Base-by-base conservation (phyloP, 2,888 invertebrate species). In the Liopterus haemorrhoidalis region DNA sequence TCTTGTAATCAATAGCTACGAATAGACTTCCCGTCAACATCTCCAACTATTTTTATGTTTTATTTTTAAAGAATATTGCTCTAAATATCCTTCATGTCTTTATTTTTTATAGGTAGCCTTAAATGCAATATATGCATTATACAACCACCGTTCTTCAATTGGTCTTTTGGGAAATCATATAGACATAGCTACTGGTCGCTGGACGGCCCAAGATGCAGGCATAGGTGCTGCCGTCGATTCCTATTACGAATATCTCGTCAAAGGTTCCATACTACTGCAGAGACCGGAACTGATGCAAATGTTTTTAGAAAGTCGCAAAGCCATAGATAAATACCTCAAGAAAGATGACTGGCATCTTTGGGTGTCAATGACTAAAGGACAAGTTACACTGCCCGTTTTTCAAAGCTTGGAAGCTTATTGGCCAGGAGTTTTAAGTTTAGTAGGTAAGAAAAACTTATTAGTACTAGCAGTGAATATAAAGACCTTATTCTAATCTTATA, bases 311-410 rank as follows among this genome's bases (percentile, higher is more conserved):
- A 83, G 83, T 0, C 76, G 82, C 37, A 69, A 71, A 33, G 77
- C 84, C 0, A 87, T 91, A 28, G 89, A 91, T 59, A 85, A 85
- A 58, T 85, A 90, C 60, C 70, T 97, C 58, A 85, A 90, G 59
- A 83, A 87, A 59, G 95, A 94, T 57, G 96, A 99, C 66, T 99
- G 99, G 97, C 94, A 95, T 64, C 80, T 97, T 58, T 99, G 97
- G 97, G 97, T 93, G 0, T 89, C 93, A n/a, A 99, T 99, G 97
- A 79, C 85, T 32, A 89, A 93, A 59, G 97, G 92, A 0, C 88
- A 91, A 62, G 88, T 97, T 4, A 94, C 96, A 0, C 70, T 95
- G 57, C 96, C 97, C 0, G 88, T 97, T n/a, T 99, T 97, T 68
- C 97, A 99, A 66, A 96, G 95, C 0, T 72, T 99, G 15, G 99